phyloP scores from a whole-genome alignment of 2,797 vertebrate genomes.

The Botia almorhae region DNA sequence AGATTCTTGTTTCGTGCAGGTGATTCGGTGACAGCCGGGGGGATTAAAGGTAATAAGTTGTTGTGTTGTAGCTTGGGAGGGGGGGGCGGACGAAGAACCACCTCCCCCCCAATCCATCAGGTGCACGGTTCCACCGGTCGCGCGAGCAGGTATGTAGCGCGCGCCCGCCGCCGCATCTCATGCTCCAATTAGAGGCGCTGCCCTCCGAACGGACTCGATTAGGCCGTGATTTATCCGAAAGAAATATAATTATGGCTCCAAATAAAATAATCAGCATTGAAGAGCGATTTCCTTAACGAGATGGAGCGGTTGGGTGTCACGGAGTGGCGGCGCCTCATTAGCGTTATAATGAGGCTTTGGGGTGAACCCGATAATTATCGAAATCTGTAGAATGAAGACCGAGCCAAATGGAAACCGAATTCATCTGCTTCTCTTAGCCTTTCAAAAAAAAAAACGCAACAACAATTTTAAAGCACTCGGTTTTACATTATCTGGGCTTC shows the following conservation, averaged over 20 bases:
- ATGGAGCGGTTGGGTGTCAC: slow-evolving; percentile 96
- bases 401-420: slow-evolving; percentile 81
- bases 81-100: slow-evolving; percentile 57
- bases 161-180: slow-evolving; percentile 85
- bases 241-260: slow-evolving; percentile 99
- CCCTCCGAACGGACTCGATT: slow-evolving; percentile 96
- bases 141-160: slow-evolving; percentile 67
- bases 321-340: slow-evolving; percentile 98
- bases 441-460: slow-evolving; percentile 38
- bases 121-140: slow-evolving; percentile 68
- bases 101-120: slow-evolving; percentile 47
- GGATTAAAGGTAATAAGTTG: slow-evolving; percentile 91
- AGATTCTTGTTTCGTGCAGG: slow-evolving; percentile 94
- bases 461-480: slow-evolving; percentile 36
- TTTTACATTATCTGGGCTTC: slow-evolving; percentile 60
- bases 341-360: slow-evolving; percentile 92
- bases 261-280: slow-evolving; percentile 99
- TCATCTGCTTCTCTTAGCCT: slow-evolving; percentile 75
- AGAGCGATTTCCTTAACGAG: slow-evolving; percentile 99
- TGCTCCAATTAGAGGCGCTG: slow-evolving; percentile 91
- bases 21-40: slow-evolving; percentile 91
- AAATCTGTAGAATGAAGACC: slow-evolving; percentile 83
- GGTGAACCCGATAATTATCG: slow-evolving; percentile 67
- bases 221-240: slow-evolving; percentile 99
- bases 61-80: slow-evolving; percentile 80